Evolutionary conservation across 37 sponge, comb jelly and placozoan species (phyloP), one percentile per base, ranked within the genome.

Genomic region (Ephydatia muelleri): DNA sequence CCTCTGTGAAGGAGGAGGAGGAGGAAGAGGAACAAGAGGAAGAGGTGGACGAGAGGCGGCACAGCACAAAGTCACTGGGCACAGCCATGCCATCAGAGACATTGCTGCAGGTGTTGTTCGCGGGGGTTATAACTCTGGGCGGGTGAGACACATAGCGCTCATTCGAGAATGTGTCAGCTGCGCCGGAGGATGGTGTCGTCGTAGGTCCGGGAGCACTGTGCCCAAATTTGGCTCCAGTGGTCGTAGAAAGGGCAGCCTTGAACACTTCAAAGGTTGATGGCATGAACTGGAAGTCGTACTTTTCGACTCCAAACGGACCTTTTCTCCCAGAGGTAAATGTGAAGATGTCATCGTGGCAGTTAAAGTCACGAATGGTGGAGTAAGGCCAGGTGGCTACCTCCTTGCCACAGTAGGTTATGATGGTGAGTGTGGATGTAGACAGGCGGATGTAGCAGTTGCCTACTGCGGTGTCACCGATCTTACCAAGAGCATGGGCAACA

Each of bases 331-430:
- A 81, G 11, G 82, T 81, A 22, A 81, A 81, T 25, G 82, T 71
- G 70, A 81, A 81, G 38, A 81, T 71, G 43, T 81, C 82, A 28
- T 81, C 70, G 38, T 81, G 70, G 23, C 70, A 70, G 22, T 71
- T 65, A 8, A 81, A 81, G 22, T 70, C 30, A 25, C 82, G 70
- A 31, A 81, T 81, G 37, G 47, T 47, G 36, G 68, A 25, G 70
- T 81, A 81, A 25, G 82, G 82, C 82, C 82, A 81, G 0, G 26
- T 39, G 3, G 70, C 82, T 81, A 14, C 57, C 57, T 57, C 19
- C 16, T 4, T 57, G 57, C 57, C 57, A 57, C 16, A 14, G 1
- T 5, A 21, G 19, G 57, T 57, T 14, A 57, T 57, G 57, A 57
- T 57, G 9, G 57, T 16, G 19, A 57, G 57, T 1, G 16, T 21